Base-by-base conservation (phyloP, 1,140 invertebrate species). In the Hirudo medicinalis region DNA sequence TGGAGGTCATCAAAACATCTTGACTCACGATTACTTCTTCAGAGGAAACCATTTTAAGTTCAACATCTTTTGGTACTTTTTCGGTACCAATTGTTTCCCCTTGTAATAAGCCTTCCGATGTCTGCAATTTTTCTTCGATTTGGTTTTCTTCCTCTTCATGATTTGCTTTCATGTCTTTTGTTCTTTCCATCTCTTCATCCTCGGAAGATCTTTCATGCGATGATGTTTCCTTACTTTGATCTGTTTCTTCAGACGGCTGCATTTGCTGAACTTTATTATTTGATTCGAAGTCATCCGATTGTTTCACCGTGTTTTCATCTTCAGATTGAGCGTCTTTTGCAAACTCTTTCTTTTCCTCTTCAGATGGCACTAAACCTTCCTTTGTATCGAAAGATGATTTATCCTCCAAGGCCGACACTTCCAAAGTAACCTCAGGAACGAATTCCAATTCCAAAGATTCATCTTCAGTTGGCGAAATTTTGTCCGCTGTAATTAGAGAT, bases 311-410 rank as follows among this genome's bases (percentile, higher is more conserved):
- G 43, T 49, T 27, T 20, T 54, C 29, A 54, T 73, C 49, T 22
- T 63, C 67, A 54, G 71, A 69, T 63, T 74, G 74, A 60, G 67
- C 60, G 54, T 5, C 32, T 20, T 73, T 63, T 25, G 77, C 79
- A 63, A 75, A 77, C 71, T 74, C 67, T 53, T 76, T 77, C 9
- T 79, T 76, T 57, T 75, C 74, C 49, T 79, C 79, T 17, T 77
- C 73, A 13, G 76, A 75, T 67, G 0, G 66, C 75, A 0, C 77
- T 76, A 20, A 76, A 55, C 74, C 75, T 22, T 76, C 69, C 13
- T 74, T 73, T 6, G 72, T 74, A 13, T 70, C 54, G 54, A 80
- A 67, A n/a, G 72, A 72, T 57, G 25, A 2, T 5, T 71, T 27
- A 20, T 22, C 70, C 40, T 55, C 15, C 43, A 15, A 2, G 13